phyloP scores from a whole-genome alignment of 2,888 invertebrate genomes.

The Zaprionus bogoriensis region DNA sequence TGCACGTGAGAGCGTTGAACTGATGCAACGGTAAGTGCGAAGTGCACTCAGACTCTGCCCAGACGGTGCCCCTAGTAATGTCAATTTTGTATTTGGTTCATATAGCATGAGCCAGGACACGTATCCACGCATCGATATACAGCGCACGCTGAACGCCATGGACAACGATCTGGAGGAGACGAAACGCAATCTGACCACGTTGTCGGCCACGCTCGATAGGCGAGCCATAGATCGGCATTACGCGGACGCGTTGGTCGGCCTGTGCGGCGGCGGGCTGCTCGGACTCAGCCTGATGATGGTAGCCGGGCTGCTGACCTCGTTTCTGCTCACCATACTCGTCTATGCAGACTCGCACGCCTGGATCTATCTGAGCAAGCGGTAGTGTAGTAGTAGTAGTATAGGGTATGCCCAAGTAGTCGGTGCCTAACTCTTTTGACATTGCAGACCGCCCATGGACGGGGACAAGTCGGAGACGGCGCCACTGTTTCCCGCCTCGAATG shows the following conservation, averaged over 20 bases:
- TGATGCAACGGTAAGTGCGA: conserved; percentile 78
- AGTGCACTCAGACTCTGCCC: neutral
- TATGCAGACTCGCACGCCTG: conserved; percentile 98
- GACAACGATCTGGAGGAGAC: conserved; percentile 82
- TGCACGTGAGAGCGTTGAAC: conserved; percentile 81
- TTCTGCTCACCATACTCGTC: conserved; percentile 94
- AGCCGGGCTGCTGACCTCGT: conserved; percentile 93
- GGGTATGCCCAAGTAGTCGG: too few relatives aligned
- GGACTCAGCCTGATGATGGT: conserved; percentile 93
- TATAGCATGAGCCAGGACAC: conserved; percentile 82
- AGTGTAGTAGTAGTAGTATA: conserved; percentile 47
- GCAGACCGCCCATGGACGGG: conserved; percentile 78
- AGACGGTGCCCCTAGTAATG: too few relatives aligned
- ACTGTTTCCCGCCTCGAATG: conserved; percentile 81
- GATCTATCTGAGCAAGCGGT: conserved; percentile 97
- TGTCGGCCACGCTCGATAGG: conserved; percentile 89
- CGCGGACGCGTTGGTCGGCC: conserved; percentile 89
- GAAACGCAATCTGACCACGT: conserved; percentile 82
- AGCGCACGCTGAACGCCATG: conserved; percentile 79
- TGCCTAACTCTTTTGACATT: neutral
- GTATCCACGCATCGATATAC: conserved; percentile 82
- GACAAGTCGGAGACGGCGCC: conserved; percentile 83
- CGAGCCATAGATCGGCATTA: conserved; percentile 92
- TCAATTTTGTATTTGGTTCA: neutral
- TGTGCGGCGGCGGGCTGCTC: conserved; percentile 92